phyloP scores from a whole-genome alignment of 2,113 vertebrate genomes.

The Trematomus loennbergii region DNA sequence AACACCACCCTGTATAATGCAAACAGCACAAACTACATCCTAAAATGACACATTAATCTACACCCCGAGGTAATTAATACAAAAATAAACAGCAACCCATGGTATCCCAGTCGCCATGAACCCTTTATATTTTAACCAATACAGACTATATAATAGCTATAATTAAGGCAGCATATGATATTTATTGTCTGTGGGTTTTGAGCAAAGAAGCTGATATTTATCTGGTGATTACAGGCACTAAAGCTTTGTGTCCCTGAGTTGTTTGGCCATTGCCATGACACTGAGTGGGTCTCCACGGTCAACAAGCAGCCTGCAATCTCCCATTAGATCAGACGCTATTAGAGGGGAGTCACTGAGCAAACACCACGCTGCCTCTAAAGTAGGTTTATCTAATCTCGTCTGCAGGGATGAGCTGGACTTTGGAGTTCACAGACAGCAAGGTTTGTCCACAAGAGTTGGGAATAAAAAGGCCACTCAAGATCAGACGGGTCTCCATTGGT shows the following conservation, averaged over 20 bases:
- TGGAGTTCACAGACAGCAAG: constrained; percentile 70
- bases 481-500: constrained; percentile 45
- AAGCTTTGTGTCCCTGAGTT: constrained; percentile 67
- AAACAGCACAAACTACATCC: too few species aligned
- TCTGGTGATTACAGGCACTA: constrained; percentile 69
- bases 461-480: constrained; percentile 69
- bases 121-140: constrained; percentile 12
- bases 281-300: constrained; percentile 59
- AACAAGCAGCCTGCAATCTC: constrained; percentile 75
- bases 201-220: constrained; percentile 64
- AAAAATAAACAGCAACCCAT: too few species aligned
- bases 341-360: constrained; percentile 76
- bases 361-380: constrained; percentile 74
- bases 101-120: not conserved
- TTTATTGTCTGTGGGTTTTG: constrained; percentile 60
- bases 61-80: too few species aligned
- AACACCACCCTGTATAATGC: not conserved
- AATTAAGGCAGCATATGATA: constrained; percentile 39
- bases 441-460: constrained; percentile 52
- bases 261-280: constrained; percentile 77
- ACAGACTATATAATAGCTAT: constrained; percentile 18
- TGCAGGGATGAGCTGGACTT: constrained; percentile 81
- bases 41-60: too few species aligned
- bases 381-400: constrained; percentile 81
- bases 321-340: constrained; percentile 80